Percentiles rank a stretch among this genome's conserved stretches.
phyloP scores from a whole-genome alignment of 1,140 invertebrate species.

The Aphelenchoides fujianensis region DNA sequence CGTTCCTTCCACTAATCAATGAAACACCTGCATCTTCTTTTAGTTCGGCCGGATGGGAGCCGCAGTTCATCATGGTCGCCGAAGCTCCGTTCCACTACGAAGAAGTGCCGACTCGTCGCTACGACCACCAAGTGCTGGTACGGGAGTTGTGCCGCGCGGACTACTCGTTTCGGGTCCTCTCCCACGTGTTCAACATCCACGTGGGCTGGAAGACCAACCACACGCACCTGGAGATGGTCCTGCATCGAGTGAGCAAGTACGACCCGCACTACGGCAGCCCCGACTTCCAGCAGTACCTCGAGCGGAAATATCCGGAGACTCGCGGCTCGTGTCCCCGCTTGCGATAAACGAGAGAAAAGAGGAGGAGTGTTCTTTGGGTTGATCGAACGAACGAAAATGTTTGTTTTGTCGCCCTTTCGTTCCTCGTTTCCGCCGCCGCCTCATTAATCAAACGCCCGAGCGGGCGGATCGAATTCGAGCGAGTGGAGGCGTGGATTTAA shows the following conservation, averaged over 20 bases:
- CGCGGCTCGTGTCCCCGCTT: neutral
- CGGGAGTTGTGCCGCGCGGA: conserved; percentile 40
- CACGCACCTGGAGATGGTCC: conserved; percentile 23
- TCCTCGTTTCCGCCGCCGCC: too few species aligned
- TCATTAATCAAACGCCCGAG: too few species aligned
- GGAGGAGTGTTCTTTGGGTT: too few species aligned
- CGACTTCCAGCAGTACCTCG: conserved; percentile 28
- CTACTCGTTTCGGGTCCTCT: conserved; percentile 37
- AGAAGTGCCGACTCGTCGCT: conserved; percentile 23
- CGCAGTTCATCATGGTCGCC: conserved; percentile 32
- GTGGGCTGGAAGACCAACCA: conserved; percentile 26
- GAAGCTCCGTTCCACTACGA: conserved; percentile 36
- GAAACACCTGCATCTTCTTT: neutral
- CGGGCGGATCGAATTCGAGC: too few species aligned
- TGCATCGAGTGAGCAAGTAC: neutral
- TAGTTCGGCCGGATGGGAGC: conserved; percentile 23
- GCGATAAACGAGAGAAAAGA: too few species aligned
- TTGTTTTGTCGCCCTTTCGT: neutral
- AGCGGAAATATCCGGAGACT: conserved; percentile 27
- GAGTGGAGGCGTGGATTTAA: too few species aligned
- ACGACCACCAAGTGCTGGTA: conserved; percentile 37
- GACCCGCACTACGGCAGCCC: neutral
- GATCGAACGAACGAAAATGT: too few species aligned
- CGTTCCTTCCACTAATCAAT: conserved; percentile 14
- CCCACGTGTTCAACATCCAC: conserved; percentile 43